Evolutionary conservation across 2,888 invertebrate genomes (phyloP).

Genomic region (Lycaena phlaeas): DNA sequence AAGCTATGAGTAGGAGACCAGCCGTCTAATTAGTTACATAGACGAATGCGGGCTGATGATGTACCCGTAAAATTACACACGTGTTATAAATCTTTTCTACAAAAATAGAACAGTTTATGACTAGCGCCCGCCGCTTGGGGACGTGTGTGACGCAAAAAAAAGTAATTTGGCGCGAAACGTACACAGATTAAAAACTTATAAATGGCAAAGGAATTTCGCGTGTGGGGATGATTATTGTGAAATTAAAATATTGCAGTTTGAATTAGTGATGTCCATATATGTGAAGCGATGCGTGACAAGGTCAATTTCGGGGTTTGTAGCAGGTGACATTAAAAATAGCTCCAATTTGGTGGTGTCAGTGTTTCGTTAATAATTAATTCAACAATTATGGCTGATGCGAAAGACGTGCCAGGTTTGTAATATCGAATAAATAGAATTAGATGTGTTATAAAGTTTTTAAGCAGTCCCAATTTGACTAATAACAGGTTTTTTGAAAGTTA

Average conservation of each 20-base stretch:
- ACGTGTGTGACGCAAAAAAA: slow-evolving; percentile 34
- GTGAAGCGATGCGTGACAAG: slow-evolving; percentile 32
- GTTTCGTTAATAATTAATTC: slow-evolving; percentile 19
- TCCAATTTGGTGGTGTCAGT: slow-evolving; percentile 18
- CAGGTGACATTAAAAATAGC: slow-evolving; percentile 22
- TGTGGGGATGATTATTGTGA: background rate
- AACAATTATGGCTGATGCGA: slow-evolving; percentile 32
- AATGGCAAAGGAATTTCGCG: background rate
- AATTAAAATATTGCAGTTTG: too few relatives aligned
- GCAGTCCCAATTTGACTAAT: too few relatives aligned
- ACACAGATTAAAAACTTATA: slow-evolving; percentile 16
- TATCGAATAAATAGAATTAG: background rate
- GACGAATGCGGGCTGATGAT: too few relatives aligned
- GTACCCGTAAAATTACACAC: slow-evolving; percentile 32
- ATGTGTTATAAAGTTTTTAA: too few relatives aligned
- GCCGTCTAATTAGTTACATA: too few relatives aligned
- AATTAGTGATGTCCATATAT: slow-evolving; percentile 21
- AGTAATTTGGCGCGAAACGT: slow-evolving; percentile 34
- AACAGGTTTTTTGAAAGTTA: background rate
- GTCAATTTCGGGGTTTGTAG: slow-evolving; percentile 28
- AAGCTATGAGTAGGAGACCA: too few relatives aligned
- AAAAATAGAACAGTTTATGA: slow-evolving; percentile 61
- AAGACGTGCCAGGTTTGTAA: slow-evolving; percentile 24
- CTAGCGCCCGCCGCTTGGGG: slow-evolving; percentile 35
- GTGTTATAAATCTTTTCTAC: slow-evolving; percentile 39